Evolutionary conservation across 2,113 vertebrate species (phyloP).

Genomic region (Thermophis baileyi): DNA sequence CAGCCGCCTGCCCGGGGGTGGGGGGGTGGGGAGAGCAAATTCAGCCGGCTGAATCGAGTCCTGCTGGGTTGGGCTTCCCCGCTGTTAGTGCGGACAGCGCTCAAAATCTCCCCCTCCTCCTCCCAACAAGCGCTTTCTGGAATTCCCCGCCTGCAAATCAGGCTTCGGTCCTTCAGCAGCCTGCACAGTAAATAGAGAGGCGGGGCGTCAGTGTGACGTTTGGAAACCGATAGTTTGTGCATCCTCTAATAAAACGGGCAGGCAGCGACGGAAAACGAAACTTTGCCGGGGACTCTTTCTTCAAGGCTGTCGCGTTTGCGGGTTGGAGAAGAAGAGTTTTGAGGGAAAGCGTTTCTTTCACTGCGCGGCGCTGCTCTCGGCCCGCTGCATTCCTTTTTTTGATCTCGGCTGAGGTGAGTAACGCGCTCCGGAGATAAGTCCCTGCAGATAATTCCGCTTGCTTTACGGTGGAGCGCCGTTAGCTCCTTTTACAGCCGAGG

Average conservation of each 20-base stretch:
- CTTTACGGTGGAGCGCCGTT: not conserved
- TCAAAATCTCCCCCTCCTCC: not conserved
- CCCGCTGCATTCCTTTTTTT: not conserved
- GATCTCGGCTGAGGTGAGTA: not conserved
- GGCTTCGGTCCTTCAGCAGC: not conserved
- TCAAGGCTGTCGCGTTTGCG: not conserved
- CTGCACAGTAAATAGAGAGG: not conserved
- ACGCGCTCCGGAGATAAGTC: not conserved
- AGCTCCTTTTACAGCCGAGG: not conserved
- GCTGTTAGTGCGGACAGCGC: not conserved
- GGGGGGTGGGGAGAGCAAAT: not conserved
- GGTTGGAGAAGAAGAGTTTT: not conserved
- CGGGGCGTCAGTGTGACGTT: not conserved
- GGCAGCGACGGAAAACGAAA: not conserved
- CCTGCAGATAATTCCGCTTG: not conserved
- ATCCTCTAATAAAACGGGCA: not conserved
- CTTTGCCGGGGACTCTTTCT: not conserved
- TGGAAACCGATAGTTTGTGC: slow-evolving; percentile 28
- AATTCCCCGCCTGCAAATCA: not conserved
- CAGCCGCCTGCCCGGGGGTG: not conserved
- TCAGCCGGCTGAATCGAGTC: not conserved
- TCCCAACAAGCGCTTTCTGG: not conserved
- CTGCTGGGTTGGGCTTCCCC: not conserved
- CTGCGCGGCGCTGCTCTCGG: not conserved
- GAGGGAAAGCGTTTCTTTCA: not conserved